Evolutionary conservation across 2,797 vertebrate genomes (phyloP), one percentile per base, ranked within the genome.

Genomic region (Caiman crocodilus): DNA sequence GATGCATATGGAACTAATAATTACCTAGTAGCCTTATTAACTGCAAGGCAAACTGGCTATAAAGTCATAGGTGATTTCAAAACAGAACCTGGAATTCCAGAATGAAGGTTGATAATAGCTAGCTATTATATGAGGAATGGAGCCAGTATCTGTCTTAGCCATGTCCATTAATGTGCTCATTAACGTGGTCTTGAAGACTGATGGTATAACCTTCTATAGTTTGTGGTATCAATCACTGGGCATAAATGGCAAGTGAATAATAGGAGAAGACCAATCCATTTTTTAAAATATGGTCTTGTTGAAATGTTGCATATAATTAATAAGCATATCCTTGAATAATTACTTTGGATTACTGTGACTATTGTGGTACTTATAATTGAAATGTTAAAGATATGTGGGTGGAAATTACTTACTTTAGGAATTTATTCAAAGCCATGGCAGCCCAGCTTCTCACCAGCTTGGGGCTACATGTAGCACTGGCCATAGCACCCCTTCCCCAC

Each of bases 231-330:
- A 73, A 14, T 71, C 63, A 79, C 73, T 78, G 77, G 82, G 75
- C 16, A 92, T 86, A 90, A 89, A 79, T 4, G 3, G 7, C 21
- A 57, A n/a, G 26, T 75, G 61, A 90, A 84, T 69, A 89, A 80
- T 57, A 35, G 7, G 25, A 87, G 25, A 82, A 89, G 87, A 76
- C 0, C 0, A 84, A 85, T 2, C 28, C 14, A 60, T 85, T 87
- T 94, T 88, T 12, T 26, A 83, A 90, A 89, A 75, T 60, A 30
- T 30, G 25, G 9, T 78, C 30, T 82, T 23, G 16, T 32, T 92
- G 56, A 82, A 57, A 7, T 76, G 85, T 94, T 82, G 35, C 7
- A 65, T 84, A 90, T 90, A 87, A 3, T 88, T 88, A 84, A 84
- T 73, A 84, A 67, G 14, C 8, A 79, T 81, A 85, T 58, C 58